Evolutionary conservation across 2,797 vertebrate species (phyloP).

Genomic region (Tapera naevia): DNA sequence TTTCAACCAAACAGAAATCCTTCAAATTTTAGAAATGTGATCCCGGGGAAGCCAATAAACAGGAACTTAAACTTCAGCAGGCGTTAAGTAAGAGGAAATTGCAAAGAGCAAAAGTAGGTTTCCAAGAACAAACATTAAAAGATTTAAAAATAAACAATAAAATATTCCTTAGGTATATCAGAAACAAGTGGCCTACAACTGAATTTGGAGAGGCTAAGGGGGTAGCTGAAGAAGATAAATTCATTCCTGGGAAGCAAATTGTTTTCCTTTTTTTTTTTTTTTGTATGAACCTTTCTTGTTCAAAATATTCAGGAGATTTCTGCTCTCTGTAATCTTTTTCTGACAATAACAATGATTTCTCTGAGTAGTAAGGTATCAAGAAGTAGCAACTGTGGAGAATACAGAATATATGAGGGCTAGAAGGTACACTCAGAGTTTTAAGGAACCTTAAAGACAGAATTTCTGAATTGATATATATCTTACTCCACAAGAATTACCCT

Average conservation of each 20-base stretch:
- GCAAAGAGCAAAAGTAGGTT: constrained; percentile 40
- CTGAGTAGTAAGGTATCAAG: neutral
- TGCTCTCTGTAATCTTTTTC: neutral
- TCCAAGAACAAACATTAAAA: constrained; percentile 57
- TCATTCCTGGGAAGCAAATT: neutral
- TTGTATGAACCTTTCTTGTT: neutral
- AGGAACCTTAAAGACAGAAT: neutral
- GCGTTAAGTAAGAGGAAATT: constrained; percentile 69
- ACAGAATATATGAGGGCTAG: neutral
- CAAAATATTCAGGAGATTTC: neutral
- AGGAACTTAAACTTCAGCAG: constrained; percentile 65
- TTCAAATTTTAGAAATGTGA: constrained; percentile 65
- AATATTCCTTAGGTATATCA: constrained; percentile 38
- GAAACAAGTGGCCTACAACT: constrained; percentile 1
- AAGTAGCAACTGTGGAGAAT: neutral
- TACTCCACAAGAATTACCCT: neutral
- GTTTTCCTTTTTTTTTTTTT: neutral
- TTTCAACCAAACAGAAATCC: constrained; percentile 57
- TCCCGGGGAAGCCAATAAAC: constrained; percentile 62
- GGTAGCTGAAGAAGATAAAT: neutral
- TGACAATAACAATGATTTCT: neutral
- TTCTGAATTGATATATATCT: neutral
- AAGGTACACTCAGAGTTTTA: neutral
- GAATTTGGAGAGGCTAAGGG: neutral
- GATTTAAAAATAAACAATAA: constrained; percentile 63